Base-by-base conservation (phyloP, 2,113 vertebrate species). In the Rhombomys opimus region DNA sequence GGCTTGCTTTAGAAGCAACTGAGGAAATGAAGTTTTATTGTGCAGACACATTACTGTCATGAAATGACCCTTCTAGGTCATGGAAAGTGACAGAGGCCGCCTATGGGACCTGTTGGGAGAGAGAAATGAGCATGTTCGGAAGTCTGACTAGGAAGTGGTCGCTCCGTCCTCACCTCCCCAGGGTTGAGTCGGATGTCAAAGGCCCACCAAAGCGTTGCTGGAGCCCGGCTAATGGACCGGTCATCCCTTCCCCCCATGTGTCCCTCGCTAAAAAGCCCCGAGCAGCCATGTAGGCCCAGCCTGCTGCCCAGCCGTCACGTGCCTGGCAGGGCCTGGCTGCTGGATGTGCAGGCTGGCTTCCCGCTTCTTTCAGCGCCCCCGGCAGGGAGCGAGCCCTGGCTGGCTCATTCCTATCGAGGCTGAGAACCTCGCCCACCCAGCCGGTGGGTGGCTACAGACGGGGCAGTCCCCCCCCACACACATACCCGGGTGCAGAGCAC, bases 1-100 rank as follows among this genome's bases (percentile, higher is more conserved):
- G 61, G 25, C 17, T 4, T 87, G 80, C 92, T 94, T 92, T 59
- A 72, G 46, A 59, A 85, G 57, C 32, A 92, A 10, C 35, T n/a
- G 17, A n/a, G 68, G 68, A 87, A 59, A 22, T 20, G 30, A 22
- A 57, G 6, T 90, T 88, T 91, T 84, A 50, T n/a, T 57, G 61
- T 61, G 6, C 35, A 67, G 32, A 27, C 23, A 84, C 65, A 70
- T 59, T 73, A 15, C 25, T 59, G 7, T n/a, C 80, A 76, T 30
- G 46, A 65, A 68, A n/a, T 90, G 75, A 52, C 7, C n/a, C 54
- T 54, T 23, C 18, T 80, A 65, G 30, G 68, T 32, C 75, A 22
- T 8, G 54, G 20, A 11, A 50, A 30, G 32, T 41, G 20, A 14
- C 15, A 14, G 70, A 63, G 67, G 57, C 68, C 57, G 68, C 52